Percentiles rank a stretch among this genome's conserved stretches.
phyloP scores from a whole-genome alignment of 2,113 vertebrate genomes.

The Salvelinus fontinalis region DNA sequence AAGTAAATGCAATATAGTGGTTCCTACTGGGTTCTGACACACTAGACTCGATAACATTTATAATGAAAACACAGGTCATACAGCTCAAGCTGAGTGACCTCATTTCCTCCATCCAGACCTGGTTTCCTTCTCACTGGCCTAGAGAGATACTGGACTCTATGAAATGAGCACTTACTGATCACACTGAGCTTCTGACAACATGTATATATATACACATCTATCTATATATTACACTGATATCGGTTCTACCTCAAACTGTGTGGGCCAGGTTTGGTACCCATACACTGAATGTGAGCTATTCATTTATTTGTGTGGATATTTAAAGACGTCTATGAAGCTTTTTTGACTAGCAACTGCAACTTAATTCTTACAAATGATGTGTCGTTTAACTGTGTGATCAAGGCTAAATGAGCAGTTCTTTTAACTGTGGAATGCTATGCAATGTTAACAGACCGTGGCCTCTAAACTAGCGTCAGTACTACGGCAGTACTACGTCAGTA shows the following conservation, averaged over 20 bases:
- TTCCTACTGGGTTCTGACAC: too few relatives aligned
- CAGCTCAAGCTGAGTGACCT: neutral
- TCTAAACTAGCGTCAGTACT: too few relatives aligned
- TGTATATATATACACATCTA: too few relatives aligned
- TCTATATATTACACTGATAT: too few relatives aligned
- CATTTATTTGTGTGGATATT: neutral
- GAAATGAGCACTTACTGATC: neutral
- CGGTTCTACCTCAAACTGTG: neutral
- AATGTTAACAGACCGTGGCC: neutral
- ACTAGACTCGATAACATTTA: too few relatives aligned
- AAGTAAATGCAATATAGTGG: too few relatives aligned
- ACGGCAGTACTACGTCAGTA: neutral
- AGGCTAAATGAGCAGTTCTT: neutral
- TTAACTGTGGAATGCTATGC: neutral
- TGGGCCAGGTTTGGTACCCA: too few relatives aligned
- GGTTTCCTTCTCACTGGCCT: neutral
- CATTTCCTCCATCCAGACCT: slow-evolving; percentile 3
- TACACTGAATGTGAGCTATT: too few relatives aligned
- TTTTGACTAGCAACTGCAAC: too few relatives aligned
- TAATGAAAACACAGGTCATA: too few relatives aligned
- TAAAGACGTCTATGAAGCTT: neutral
- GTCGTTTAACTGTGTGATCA: too few relatives aligned
- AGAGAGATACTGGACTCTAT: neutral
- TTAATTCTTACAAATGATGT: too few relatives aligned
- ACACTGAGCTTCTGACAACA: neutral